Conservation (phyloP, 2,113 vertebrate species). For the Labeo rohita region DNA sequence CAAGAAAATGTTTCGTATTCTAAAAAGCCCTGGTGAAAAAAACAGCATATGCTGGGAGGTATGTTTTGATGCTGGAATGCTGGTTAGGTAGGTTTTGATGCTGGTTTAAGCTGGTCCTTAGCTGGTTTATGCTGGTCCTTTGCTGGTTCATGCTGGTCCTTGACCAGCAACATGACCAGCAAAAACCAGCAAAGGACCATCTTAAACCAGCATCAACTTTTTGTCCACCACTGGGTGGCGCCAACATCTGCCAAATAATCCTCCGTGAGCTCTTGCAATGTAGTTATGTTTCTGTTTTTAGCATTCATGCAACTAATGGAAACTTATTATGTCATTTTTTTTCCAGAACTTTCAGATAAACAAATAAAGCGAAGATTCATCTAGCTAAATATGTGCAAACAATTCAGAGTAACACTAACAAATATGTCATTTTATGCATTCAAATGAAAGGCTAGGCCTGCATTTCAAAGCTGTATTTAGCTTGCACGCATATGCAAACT, state of each 20-base stretch:
- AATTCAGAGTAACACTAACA: not conserved
- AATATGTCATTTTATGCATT: not conserved
- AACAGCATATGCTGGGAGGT: too few relatives aligned
- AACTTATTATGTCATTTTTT: not conserved
- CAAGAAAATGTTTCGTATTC: too few relatives aligned
- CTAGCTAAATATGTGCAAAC: not conserved
- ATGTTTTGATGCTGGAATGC: too few relatives aligned
- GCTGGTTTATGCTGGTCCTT: too few relatives aligned
- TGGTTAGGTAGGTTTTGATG: too few relatives aligned
- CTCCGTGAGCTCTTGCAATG: too few relatives aligned
- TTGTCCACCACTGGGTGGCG: slow-evolving; percentile 21
- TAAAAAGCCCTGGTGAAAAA: too few relatives aligned
- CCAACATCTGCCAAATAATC: slow-evolving; percentile 7
- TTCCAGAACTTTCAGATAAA: not conserved
- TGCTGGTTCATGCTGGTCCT: too few relatives aligned
- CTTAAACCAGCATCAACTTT: too few relatives aligned
- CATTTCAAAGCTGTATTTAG: not conserved
- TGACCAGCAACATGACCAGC: too few relatives aligned
- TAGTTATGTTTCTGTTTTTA: not conserved
- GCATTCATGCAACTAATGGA: not conserved
- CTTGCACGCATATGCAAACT: not conserved
- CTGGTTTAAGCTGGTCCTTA: too few relatives aligned
- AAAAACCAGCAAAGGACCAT: too few relatives aligned
- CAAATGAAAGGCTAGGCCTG: not conserved
- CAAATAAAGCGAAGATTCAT: not conserved